Percentiles rank a stretch among this genome's conserved stretches.
These are phyloP conservation scores for Halyomorpha halys DNA, from an alignment of 1,140 invertebrate species.

Conservation along the genomic window DNA sequence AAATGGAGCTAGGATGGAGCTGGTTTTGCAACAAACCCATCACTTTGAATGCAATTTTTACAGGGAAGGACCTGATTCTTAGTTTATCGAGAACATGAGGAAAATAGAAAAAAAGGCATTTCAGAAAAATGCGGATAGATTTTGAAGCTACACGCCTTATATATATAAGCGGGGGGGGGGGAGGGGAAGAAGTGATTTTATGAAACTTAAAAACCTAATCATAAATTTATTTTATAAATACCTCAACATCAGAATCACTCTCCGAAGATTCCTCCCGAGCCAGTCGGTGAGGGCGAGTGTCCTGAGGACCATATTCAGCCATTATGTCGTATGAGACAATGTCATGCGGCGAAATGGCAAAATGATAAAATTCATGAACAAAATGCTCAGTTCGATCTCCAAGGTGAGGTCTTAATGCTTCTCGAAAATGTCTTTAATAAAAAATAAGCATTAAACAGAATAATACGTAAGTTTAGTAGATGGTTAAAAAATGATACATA, in stretches of 20 bases:
- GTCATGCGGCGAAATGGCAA: conserved; percentile 74
- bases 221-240: background rate
- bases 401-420: conserved; percentile 46
- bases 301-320: conserved; percentile 8
- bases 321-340: conserved; percentile 59
- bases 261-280: background rate
- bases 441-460: background rate
- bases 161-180: too few relatives aligned
- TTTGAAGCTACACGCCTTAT: too few relatives aligned
- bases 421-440: conserved; percentile 47
- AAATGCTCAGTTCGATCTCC: conserved; percentile 63
- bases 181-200: too few relatives aligned
- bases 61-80: too few relatives aligned
- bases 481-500: conserved; percentile 6
- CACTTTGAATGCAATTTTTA: too few relatives aligned
- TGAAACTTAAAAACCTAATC: too few relatives aligned
- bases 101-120: too few relatives aligned
- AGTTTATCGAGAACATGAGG: too few relatives aligned
- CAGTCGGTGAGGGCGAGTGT: too few relatives aligned
- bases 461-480: background rate
- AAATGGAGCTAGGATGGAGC: too few relatives aligned
- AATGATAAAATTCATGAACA: conserved; percentile 78
- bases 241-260: conserved; percentile 16
- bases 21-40: too few relatives aligned
- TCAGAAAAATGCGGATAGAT: too few relatives aligned